These are phyloP conservation scores for Marasmarcha lunaedactyla DNA, from an alignment of 2,888 invertebrate species.

Conservation along the genomic window DNA sequence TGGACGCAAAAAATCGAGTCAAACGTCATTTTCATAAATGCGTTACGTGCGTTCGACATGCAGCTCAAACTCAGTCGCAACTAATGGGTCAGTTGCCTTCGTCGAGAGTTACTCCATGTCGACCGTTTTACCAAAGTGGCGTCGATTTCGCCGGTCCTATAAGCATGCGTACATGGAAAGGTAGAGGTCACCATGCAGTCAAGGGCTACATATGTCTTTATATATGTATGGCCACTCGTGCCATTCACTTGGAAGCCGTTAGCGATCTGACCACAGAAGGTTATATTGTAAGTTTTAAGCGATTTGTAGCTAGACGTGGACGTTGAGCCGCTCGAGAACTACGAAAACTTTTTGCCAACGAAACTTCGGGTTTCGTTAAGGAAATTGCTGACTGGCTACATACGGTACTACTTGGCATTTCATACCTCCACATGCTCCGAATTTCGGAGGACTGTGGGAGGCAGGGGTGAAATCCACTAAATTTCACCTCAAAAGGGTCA, in stretches of 20 bases:
- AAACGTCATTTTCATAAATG: slow-evolving; percentile 10
- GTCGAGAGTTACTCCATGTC: slow-evolving; percentile 7
- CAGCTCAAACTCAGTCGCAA: slow-evolving; percentile 4
- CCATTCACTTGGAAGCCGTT: slow-evolving; percentile 15
- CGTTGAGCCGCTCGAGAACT: too few species aligned
- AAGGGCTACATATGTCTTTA: slow-evolving; percentile 13
- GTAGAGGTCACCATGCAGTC: slow-evolving; percentile 11
- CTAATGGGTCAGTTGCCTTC: slow-evolving; percentile 13
- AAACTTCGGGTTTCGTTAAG: too few species aligned
- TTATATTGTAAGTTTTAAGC: too few species aligned
- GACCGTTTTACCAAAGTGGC: slow-evolving; percentile 12
- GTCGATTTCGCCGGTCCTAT: slow-evolving; percentile 16
- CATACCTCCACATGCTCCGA: too few species aligned
- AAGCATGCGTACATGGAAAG: slow-evolving; percentile 11
- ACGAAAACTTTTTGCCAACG: too few species aligned
- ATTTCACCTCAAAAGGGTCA: too few species aligned
- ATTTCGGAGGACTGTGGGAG: too few species aligned
- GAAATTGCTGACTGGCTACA: too few species aligned
- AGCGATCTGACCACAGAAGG: too few species aligned
- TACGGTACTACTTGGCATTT: too few species aligned
- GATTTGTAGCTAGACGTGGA: too few species aligned
- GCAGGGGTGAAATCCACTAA: too few species aligned
- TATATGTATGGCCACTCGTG: slow-evolving; percentile 16
- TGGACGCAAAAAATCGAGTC: slow-evolving; percentile 8
- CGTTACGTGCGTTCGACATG: slow-evolving; percentile 11